A percentile compares a stretch with the other conserved stretches of the same genome.
Conservation (phyloP, 2,888 invertebrate genomes). For the Xestia rhomboidea region DNA sequence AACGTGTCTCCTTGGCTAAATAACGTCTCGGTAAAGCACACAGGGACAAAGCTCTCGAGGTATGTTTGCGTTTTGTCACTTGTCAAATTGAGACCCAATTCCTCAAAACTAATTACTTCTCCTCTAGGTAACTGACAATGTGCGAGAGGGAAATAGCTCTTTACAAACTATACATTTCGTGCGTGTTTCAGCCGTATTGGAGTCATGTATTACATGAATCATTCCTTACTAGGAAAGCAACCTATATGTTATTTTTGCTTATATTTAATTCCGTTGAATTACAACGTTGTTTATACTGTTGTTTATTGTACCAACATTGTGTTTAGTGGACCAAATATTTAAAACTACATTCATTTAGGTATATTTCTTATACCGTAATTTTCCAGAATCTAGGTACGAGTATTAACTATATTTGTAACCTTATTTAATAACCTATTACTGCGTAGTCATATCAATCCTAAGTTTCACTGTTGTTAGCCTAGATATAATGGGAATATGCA, state of each 20-base stretch:
- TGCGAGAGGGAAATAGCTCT: constrained; percentile 16
- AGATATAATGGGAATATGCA: not conserved
- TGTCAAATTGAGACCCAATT: constrained; percentile 62
- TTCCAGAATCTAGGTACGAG: not conserved
- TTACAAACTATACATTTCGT: constrained; percentile 31
- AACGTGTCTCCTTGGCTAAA: constrained; percentile 79
- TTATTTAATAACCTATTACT: constrained; percentile 22
- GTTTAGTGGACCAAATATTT: not conserved
- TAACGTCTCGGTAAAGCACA: constrained; percentile 74
- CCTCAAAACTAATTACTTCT: constrained; percentile 54
- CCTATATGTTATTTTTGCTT: not conserved
- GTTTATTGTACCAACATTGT: not conserved
- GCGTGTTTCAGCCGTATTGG: constrained; percentile 22
- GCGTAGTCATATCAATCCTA: not conserved
- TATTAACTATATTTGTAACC: not conserved
- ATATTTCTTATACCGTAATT: not conserved
- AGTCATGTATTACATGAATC: constrained; percentile 1
- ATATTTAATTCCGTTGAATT: not conserved
- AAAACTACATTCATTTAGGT: not conserved
- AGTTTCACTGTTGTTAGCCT: not conserved
- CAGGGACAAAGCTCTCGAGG: constrained; percentile 62
- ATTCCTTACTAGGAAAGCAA: not conserved
- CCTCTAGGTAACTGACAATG: constrained; percentile 2
- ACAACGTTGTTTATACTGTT: not conserved
- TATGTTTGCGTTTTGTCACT: constrained; percentile 61